phyloP scores from a whole-genome alignment of 2,113 vertebrate species.

The Lanius collurio region DNA sequence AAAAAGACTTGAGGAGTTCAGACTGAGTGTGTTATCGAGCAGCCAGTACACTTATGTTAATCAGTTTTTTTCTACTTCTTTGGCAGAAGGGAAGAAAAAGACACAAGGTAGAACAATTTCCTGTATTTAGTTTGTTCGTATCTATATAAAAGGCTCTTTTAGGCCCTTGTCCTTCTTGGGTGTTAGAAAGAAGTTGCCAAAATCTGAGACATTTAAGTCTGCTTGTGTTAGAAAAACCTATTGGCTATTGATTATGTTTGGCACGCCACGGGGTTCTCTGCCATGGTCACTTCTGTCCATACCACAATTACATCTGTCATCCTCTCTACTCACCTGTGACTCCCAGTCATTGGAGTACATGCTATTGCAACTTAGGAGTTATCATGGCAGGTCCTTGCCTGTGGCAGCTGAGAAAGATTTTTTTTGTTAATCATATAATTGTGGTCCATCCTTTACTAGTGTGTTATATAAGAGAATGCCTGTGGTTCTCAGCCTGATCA shows the following conservation, averaged over 20 bases:
- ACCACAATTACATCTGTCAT: neutral
- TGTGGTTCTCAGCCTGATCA: neutral
- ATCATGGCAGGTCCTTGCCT: neutral
- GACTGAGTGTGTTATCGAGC: neutral
- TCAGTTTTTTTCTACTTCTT: neutral
- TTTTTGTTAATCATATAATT: too few relatives aligned
- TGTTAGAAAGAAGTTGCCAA: neutral
- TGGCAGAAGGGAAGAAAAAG: neutral
- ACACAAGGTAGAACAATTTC: neutral
- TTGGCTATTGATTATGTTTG: neutral
- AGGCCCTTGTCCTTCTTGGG: neutral
- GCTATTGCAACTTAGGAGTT: neutral
- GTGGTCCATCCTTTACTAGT: neutral
- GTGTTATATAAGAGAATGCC: accelerated
- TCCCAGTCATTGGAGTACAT: neutral
- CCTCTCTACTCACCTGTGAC: neutral
- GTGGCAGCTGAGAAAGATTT: neutral
- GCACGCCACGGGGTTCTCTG: neutral
- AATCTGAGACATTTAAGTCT: neutral
- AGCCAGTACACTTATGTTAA: neutral
- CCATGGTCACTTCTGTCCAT: neutral
- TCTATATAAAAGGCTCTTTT: neutral
- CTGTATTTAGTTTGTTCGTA: neutral
- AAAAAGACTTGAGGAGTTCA: neutral
- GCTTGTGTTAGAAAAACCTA: neutral